phyloP scores from a whole-genome alignment of 30 jellyfish, hydroid and myxozoan genomes.

The Mastigias papua region DNA sequence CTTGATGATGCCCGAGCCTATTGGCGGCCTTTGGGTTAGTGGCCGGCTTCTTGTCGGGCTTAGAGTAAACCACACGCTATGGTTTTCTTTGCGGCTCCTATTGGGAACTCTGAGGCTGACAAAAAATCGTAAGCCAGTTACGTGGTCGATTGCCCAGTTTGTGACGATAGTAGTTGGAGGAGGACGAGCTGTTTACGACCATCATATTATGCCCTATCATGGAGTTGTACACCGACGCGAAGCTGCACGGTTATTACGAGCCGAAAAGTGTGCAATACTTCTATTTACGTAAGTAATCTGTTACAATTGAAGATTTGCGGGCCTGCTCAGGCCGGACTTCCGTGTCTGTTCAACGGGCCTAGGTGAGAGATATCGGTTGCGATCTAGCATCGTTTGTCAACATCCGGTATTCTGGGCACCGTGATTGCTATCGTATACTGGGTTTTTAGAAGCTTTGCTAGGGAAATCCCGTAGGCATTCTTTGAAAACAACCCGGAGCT shows the following conservation, averaged over 20 bases:
- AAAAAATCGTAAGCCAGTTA: not conserved
- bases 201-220: not conserved
- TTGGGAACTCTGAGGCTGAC: not conserved
- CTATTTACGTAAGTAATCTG: constrained; percentile 12
- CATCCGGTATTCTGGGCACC: not conserved
- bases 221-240: constrained; percentile 27
- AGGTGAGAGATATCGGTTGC: not conserved
- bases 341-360: not conserved
- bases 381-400: not conserved
- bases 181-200: not conserved
- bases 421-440: not conserved
- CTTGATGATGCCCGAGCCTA: not conserved
- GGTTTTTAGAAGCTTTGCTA: not conserved
- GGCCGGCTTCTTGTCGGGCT: not conserved
- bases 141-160: not conserved
- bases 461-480: too few relatives aligned
- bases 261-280: constrained; percentile 30
- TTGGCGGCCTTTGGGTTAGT: constrained; percentile 5
- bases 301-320: not conserved
- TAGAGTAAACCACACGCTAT: not conserved
- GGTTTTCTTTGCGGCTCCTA: not conserved
- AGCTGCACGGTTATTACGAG: constrained; percentile 3
- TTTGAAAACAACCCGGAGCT: too few relatives aligned
- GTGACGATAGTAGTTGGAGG: not conserved
- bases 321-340: not conserved